Conservation (phyloP, 2,113 vertebrate genomes). For the Barnardius zonarius region DNA sequence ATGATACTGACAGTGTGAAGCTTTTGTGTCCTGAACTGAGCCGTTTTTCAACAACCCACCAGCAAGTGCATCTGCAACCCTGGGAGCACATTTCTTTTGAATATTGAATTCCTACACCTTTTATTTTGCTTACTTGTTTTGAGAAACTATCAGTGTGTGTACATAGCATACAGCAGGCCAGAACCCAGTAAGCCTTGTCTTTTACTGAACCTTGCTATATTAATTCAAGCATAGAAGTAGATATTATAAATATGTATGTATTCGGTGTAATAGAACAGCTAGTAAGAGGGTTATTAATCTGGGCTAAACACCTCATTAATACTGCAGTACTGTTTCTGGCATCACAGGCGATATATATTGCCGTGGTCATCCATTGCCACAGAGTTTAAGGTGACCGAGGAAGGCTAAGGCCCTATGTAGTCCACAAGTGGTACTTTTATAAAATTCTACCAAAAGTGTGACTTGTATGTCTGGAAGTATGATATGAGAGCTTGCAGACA, state of each 20-base stretch:
- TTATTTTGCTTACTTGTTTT: not conserved
- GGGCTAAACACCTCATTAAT: not conserved
- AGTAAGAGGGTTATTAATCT: not conserved
- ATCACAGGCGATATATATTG: accelerated
- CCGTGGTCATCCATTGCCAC: not conserved
- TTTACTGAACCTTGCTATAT: not conserved
- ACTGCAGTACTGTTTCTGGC: not conserved
- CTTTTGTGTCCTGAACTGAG: not conserved
- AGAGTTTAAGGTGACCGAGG: not conserved
- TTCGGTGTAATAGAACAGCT: not conserved
- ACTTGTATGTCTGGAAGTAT: not conserved
- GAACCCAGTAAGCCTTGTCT: not conserved
- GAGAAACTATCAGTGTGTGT: not conserved
- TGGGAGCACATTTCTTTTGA: not conserved
- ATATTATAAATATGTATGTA: not conserved
- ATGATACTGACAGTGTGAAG: not conserved
- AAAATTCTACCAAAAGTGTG: not conserved
- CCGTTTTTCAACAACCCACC: not conserved
- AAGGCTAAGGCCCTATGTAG: not conserved
- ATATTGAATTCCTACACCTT: not conserved
- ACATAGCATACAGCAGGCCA: not conserved
- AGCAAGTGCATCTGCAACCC: not conserved
- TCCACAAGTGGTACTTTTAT: not conserved
- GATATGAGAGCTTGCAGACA: not conserved
- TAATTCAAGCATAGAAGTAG: not conserved